Conservation (phyloP, 2,113 vertebrate species). For the Chelonoidis abingdonii region DNA sequence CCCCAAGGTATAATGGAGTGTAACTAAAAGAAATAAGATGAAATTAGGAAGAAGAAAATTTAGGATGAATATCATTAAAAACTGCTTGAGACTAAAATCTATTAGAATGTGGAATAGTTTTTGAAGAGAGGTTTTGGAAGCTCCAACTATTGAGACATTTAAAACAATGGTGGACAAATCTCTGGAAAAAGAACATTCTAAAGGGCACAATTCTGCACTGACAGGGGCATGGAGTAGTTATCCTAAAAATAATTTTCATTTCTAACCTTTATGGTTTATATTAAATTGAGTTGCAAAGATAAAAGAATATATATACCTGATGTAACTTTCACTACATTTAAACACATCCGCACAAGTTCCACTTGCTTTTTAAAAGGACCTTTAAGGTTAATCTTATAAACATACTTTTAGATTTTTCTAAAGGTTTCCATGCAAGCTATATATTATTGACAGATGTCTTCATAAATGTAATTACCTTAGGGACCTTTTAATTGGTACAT, state of each 20-base stretch:
- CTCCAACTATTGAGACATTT: neutral
- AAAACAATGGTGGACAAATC: neutral
- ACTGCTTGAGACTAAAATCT: neutral
- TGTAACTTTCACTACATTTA: neutral
- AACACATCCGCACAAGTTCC: neutral
- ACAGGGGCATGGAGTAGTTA: neutral
- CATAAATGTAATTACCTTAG: neutral
- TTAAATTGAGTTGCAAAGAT: neutral
- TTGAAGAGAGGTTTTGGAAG: neutral
- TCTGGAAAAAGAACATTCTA: neutral
- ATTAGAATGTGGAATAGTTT: neutral
- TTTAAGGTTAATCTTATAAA: neutral
- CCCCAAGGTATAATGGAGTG: neutral
- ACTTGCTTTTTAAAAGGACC: fast-evolving
- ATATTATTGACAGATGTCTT: neutral
- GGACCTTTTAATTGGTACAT: neutral
- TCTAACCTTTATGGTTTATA: neutral
- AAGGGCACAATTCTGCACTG: neutral
- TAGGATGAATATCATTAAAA: neutral
- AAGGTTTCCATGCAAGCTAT: neutral
- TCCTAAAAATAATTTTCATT: neutral
- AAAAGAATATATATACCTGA: neutral
- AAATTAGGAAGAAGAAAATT: neutral
- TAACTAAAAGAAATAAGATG: neutral
- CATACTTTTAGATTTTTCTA: neutral